A percentile compares a stretch with the other conserved stretches of the same genome.
These are phyloP conservation scores for Laupala kohalensis DNA, from an alignment of 1,140 invertebrate species.

Conservation along the genomic window DNA sequence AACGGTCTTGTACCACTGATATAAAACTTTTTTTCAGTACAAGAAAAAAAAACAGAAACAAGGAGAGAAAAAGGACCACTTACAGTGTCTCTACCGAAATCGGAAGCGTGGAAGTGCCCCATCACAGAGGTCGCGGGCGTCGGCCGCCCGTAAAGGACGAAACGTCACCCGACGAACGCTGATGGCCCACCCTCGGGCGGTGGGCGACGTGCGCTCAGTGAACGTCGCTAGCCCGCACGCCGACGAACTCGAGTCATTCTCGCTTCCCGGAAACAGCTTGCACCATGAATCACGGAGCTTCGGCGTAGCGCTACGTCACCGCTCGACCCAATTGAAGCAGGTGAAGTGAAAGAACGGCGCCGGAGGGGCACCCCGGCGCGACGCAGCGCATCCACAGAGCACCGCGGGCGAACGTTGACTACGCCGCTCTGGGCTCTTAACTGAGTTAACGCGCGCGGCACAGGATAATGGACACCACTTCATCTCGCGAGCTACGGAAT, in stretches of 20 bases:
- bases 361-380: too few relatives aligned
- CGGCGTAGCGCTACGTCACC: background rate
- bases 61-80: background rate
- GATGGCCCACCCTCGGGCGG: background rate
- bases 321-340: background rate
- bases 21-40: too few relatives aligned
- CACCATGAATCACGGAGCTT: background rate
- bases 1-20: too few relatives aligned
- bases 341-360: background rate
- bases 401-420: background rate
- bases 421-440: background rate
- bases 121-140: too few relatives aligned
- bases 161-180: background rate
- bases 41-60: too few relatives aligned
- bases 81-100: background rate
- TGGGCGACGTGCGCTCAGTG: background rate
- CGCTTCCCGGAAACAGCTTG: background rate
- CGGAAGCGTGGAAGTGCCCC: slow-evolving; percentile 1
- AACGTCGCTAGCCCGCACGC: background rate
- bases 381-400: background rate
- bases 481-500: background rate
- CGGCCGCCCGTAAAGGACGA: too few relatives aligned
- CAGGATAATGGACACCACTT: background rate
- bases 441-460: too few relatives aligned
- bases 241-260: background rate